Base-by-base conservation (phyloP, 2,797 vertebrate species). In the Oophaga sylvatica region DNA sequence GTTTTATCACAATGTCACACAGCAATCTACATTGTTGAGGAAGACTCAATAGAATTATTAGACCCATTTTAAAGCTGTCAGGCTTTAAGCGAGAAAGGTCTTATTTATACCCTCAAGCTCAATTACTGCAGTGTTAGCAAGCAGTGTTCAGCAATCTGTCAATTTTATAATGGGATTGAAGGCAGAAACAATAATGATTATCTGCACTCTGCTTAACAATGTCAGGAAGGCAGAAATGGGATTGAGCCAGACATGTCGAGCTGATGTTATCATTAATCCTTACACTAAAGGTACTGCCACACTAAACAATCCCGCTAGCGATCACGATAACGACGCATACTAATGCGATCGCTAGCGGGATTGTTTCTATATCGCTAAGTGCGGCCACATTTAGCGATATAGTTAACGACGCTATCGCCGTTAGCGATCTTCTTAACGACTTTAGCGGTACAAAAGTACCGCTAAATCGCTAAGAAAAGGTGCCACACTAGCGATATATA, bases 161-260 rank as follows among this genome's bases (percentile, higher is more conserved):
- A 89, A 81, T 86, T 82, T 78, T 84, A 78, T 86, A 89, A 89
- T 86, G 71, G 79, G 84, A 83, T 86, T 89, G 84, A 89, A 83
- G 79, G 78, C 79, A 85, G 79, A 31, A 67, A 83, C 80, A 60
- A 89, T 89, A 86, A 89, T 89, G 88, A 86, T 89, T 86, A 86
- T 86, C 84, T 89, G 83, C 60, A 75, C 71, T 85, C 83, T 86
- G 88, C 80, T 86, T 86, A 78, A 86, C 84, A 60, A 70, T 83
- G 84, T 89, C 80, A 89, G 80, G 15, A 62, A 82, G n/a, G 56
- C 48, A 89, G 59, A 82, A 83, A 89, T 70, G 45, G n/a, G 79
- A 35, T 56, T 86, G 41, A 71, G 57, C 13, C 62, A 88, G 78
- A 57, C 87, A 85, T 48, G 79, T n/a, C 59, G 68, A 62, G 19